phyloP scores from a whole-genome alignment of 2,888 invertebrate genomes.

The Ctenicera cuprea region DNA sequence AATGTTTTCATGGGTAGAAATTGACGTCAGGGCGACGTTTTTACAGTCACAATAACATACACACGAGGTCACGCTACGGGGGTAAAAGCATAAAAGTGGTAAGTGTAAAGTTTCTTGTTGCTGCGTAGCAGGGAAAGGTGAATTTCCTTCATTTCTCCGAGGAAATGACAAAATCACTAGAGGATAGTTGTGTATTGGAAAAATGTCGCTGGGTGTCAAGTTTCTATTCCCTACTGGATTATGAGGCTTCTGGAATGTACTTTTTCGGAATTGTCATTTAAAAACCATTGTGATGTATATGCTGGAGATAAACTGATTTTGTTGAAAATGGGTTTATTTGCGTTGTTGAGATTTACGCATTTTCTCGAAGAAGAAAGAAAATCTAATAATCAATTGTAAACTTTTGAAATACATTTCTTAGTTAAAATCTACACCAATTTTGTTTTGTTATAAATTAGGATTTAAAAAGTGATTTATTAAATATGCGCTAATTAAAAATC shows the following conservation, averaged over 20 bases:
- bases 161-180: conserved; percentile 48
- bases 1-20: conserved; percentile 18
- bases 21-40: conserved; percentile 25
- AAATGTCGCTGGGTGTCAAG: conserved; percentile 44
- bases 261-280: conserved; percentile 20
- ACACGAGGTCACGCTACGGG: conserved; percentile 29
- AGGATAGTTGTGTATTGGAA: conserved; percentile 50
- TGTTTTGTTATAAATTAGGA: too few species aligned
- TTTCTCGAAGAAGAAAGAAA: not conserved
- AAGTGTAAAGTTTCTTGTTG: conserved; percentile 39
- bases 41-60: conserved; percentile 25
- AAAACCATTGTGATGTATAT: conserved; percentile 22
- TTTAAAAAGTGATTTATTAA: too few species aligned
- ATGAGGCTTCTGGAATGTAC: conserved; percentile 25
- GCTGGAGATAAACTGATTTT: conserved; percentile 2
- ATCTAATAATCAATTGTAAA: not conserved
- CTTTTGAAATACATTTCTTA: too few species aligned
- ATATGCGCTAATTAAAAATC: too few species aligned
- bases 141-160: conserved; percentile 46
- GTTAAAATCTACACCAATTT: too few species aligned
- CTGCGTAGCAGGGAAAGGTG: conserved; percentile 34
- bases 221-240: conserved; percentile 36
- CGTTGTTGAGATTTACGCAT: too few species aligned
- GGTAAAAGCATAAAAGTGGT: conserved; percentile 31
- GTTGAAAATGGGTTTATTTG: not conserved